A percentile compares a stretch with the other conserved stretches of the same genome.
Evolutionary conservation across 2,113 vertebrate species (phyloP).

Genomic region (Oreotrochilus melanogaster): DNA sequence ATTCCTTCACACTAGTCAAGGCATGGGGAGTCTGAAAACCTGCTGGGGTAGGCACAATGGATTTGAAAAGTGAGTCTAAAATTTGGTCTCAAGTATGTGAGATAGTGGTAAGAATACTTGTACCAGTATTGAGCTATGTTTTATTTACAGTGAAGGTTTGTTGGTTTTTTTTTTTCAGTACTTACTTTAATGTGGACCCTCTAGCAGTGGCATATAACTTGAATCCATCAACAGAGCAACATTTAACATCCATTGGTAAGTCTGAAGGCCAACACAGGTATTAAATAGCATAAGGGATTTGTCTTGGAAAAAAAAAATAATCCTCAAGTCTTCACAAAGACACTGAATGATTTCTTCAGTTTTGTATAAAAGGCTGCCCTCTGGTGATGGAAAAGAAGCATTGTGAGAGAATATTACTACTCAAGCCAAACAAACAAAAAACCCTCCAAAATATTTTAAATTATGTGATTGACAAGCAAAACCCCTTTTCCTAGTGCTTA

Average conservation of each 20-base stretch:
- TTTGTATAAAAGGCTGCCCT: conserved; percentile 43
- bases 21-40: conserved; percentile 85
- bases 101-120: fast-evolving
- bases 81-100: neutral
- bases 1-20: conserved; percentile 87
- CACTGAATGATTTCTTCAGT: neutral
- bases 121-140: neutral
- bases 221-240: conserved; percentile 63
- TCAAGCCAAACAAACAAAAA: neutral
- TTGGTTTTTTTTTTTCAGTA: conserved; percentile 68
- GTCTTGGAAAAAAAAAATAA: neutral
- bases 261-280: neutral
- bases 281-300: neutral
- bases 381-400: conserved; percentile 27
- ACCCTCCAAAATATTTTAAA: fast-evolving
- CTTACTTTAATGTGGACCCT: conserved; percentile 86
- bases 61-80: conserved; percentile 86
- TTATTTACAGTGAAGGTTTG: neutral
- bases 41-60: conserved; percentile 84
- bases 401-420: neutral
- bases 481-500: neutral
- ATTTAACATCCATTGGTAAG: conserved; percentile 62
- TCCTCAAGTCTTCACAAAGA: neutral
- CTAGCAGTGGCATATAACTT: conserved; percentile 81
- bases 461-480: fast-evolving